Conservation (phyloP, 2,113 vertebrate genomes). For the Seriola rivoliana region DNA sequence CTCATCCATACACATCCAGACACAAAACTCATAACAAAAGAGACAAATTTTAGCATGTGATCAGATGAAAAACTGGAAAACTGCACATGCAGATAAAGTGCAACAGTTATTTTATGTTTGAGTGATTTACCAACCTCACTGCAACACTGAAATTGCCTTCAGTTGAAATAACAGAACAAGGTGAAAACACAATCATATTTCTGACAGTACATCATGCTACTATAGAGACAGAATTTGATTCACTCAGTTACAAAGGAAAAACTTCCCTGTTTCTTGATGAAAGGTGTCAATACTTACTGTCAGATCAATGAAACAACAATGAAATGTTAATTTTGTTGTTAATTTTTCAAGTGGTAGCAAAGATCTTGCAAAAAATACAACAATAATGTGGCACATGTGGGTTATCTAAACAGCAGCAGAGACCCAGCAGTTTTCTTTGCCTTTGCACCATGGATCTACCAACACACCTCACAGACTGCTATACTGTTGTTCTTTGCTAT, state of each 20-base stretch:
- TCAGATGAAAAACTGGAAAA: too few species aligned
- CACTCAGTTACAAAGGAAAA: neutral
- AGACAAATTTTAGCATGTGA: neutral
- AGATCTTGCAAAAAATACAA: neutral
- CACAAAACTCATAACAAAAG: neutral
- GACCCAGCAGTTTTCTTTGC: neutral
- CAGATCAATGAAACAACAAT: neutral
- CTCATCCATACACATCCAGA: neutral
- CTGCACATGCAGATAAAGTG: neutral
- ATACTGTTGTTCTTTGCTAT: neutral
- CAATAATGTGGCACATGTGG: neutral
- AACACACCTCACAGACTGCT: neutral
- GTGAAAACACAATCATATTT: neutral
- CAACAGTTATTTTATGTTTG: neutral
- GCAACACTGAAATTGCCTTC: neutral
- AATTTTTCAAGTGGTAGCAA: neutral
- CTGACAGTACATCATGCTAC: neutral
- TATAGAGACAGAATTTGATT: neutral
- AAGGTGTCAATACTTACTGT: neutral
- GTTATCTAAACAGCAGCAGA: neutral
- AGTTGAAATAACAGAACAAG: neutral
- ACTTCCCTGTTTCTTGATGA: neutral
- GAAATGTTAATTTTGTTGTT: neutral
- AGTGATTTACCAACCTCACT: neutral
- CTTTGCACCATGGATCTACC: neutral